phyloP scores from a whole-genome alignment of 2,113 vertebrate genomes.

The Andinoacara biseriatus region DNA sequence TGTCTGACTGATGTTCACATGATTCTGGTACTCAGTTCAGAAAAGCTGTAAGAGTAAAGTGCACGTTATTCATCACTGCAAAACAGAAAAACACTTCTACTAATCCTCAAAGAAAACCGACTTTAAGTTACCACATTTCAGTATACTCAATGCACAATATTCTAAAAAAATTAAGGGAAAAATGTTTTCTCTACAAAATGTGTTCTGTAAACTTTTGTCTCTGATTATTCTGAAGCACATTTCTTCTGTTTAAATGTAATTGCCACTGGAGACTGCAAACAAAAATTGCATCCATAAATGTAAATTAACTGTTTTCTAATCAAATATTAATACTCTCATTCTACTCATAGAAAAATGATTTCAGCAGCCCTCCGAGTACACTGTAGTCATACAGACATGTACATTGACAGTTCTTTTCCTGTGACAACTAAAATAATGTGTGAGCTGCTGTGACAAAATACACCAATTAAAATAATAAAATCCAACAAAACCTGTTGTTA shows the following conservation, averaged over 20 bases:
- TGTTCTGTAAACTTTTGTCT: neutral
- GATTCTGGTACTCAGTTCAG: neutral
- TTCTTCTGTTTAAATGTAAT: neutral
- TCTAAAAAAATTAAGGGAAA: neutral
- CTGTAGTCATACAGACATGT: neutral
- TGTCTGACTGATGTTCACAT: neutral
- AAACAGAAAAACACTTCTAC: neutral
- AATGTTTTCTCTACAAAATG: neutral
- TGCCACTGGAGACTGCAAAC: neutral
- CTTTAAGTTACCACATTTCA: neutral
- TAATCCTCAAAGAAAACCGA: neutral
- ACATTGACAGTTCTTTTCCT: neutral
- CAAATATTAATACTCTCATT: neutral
- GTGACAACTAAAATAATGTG: neutral
- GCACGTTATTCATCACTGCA: neutral
- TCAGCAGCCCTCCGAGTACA: neutral
- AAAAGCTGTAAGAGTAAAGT: neutral
- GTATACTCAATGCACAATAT: neutral
- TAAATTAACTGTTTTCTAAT: neutral
- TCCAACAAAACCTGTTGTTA: neutral
- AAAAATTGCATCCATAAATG: neutral
- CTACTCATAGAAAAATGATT: neutral
- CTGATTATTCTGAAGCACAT: neutral
- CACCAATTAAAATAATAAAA: neutral
- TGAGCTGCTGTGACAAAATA: neutral